Evolutionary conservation across 1,140 invertebrate species (phyloP).

Genomic region (Cephus cinctus): DNA sequence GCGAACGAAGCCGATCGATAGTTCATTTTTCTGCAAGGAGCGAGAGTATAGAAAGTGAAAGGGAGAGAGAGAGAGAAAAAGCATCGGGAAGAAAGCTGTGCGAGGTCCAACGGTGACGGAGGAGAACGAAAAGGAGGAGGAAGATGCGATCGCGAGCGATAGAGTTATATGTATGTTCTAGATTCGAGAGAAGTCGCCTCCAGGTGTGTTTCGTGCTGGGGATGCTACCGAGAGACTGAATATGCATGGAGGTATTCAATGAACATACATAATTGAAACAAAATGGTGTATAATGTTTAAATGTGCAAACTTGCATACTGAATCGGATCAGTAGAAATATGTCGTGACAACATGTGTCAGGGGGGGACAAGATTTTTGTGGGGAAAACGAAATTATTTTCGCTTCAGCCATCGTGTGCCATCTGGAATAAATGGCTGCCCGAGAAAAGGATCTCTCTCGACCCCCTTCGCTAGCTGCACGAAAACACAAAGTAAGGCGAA

Average conservation of each 20-base stretch:
- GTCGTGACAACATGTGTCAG: too few species aligned
- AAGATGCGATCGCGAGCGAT: too few species aligned
- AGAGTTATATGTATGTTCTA: too few species aligned
- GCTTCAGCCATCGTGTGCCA: conserved; percentile 22
- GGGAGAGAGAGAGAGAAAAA: conserved; percentile 1
- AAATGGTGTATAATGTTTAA: neutral
- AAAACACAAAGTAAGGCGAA: too few species aligned
- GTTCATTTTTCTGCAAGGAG: conserved; percentile 1
- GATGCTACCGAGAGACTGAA: neutral
- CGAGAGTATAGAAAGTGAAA: conserved; percentile 1
- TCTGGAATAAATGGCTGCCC: conserved; percentile 6
- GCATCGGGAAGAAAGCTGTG: conserved; percentile 5
- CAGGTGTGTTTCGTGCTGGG: too few species aligned
- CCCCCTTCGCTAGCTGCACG: neutral
- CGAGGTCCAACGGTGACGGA: too few species aligned
- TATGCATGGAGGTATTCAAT: conserved; percentile 3
- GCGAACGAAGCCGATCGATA: conserved; percentile 4
- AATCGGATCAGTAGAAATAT: too few species aligned
- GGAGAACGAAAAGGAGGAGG: too few species aligned
- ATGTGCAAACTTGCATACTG: neutral
- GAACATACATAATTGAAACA: neutral
- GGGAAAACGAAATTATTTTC: conserved; percentile 19
- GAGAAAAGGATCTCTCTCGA: neutral
- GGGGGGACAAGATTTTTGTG: neutral
- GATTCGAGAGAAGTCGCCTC: too few species aligned